Evolutionary conservation across 53 echinoderm and acorn worm species (phyloP).

Genomic region (Henricia sp.): DNA sequence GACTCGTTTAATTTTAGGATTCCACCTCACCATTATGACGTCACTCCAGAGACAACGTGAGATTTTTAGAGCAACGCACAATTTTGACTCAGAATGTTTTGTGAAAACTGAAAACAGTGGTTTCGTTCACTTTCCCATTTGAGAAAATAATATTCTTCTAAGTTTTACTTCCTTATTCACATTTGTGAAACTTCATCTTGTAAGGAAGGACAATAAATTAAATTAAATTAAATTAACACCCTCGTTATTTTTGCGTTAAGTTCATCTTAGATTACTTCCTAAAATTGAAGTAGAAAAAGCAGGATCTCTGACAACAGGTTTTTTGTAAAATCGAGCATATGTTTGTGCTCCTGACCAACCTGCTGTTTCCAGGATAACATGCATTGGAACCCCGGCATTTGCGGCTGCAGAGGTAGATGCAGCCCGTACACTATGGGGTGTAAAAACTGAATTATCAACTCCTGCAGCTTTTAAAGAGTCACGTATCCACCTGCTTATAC

Average conservation of each 20-base stretch:
- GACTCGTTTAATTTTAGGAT: too few relatives aligned
- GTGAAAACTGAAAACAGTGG: too few relatives aligned
- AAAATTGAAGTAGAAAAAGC: background rate
- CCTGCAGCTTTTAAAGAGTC: slow-evolving; percentile 8
- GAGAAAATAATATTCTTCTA: too few relatives aligned
- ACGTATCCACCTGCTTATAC: slow-evolving; percentile 15
- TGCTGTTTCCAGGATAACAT: slow-evolving; percentile 22
- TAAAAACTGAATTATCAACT: slow-evolving; percentile 21
- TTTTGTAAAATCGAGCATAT: slow-evolving; percentile 16
- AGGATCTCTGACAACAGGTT: background rate
- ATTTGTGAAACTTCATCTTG: background rate
- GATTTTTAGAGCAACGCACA: slow-evolving; percentile 1
- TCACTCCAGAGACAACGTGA: background rate
- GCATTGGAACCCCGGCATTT: slow-evolving; percentile 13
- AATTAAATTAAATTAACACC: background rate
- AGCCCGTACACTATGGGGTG: slow-evolving; percentile 33
- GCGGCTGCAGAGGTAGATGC: slow-evolving; percentile 39
- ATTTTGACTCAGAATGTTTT: too few relatives aligned
- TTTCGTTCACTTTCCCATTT: too few relatives aligned
- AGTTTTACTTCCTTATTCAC: too few relatives aligned
- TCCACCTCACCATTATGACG: too few relatives aligned
- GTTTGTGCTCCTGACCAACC: slow-evolving; percentile 26
- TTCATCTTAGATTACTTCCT: background rate
- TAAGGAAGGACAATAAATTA: background rate
- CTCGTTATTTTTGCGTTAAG: too few relatives aligned